A percentile compares a stretch with the other conserved stretches of the same genome.
Conservation (phyloP, 2,888 invertebrate genomes). For the Microctonus hyperodae region DNA sequence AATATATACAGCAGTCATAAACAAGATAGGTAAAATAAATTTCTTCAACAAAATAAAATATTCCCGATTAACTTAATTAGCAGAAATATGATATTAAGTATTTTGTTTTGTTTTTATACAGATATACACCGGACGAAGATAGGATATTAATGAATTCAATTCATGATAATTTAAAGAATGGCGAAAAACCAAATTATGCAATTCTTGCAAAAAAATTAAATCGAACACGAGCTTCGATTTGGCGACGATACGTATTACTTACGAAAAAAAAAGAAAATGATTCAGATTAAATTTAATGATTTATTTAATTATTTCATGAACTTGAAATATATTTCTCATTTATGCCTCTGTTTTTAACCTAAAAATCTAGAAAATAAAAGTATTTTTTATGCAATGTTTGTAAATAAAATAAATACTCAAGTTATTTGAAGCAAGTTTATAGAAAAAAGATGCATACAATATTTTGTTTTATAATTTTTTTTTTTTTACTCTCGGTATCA, state of each 20-base stretch:
- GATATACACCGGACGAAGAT: slow-evolving; percentile 51
- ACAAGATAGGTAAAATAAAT: slow-evolving; percentile 37
- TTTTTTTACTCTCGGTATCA: slow-evolving; percentile 37
- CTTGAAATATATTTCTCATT: too few relatives aligned
- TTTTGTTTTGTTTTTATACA: slow-evolving; percentile 30
- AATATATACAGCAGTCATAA: slow-evolving; percentile 40
- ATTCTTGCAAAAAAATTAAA: slow-evolving; percentile 51
- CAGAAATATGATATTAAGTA: not conserved
- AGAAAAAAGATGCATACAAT: slow-evolving; percentile 42
- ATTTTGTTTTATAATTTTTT: slow-evolving; percentile 16
- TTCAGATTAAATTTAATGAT: not conserved
- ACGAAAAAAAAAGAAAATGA: slow-evolving; percentile 33
- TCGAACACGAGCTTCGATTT: slow-evolving; percentile 56
- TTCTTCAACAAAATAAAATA: not conserved
- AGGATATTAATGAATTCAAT: slow-evolving; percentile 47
- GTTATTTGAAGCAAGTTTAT: slow-evolving; percentile 43
- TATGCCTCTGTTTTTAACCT: too few relatives aligned
- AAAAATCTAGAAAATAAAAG: not conserved
- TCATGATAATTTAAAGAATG: slow-evolving; percentile 37
- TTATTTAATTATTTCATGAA: not conserved
- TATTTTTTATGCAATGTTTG: not conserved
- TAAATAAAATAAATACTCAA: slow-evolving; percentile 8
- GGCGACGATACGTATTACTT: slow-evolving; percentile 52
- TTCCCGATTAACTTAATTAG: not conserved
- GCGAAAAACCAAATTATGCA: slow-evolving; percentile 44